phyloP scores from a whole-genome alignment of 92 coral and sea anemone species.

The Scolanthus callimorphus region DNA sequence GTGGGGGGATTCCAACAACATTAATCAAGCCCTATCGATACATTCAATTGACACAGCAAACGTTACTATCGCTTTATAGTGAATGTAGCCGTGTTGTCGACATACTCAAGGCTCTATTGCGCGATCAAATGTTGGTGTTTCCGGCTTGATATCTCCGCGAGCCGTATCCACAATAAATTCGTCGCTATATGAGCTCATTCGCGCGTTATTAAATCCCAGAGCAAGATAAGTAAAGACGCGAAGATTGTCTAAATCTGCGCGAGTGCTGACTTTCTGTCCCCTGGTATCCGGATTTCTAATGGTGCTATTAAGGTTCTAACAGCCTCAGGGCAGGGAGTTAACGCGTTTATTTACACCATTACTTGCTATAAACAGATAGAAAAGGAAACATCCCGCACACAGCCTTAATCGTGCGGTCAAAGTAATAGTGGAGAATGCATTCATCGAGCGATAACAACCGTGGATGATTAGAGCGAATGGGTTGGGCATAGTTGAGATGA shows the following conservation, averaged over 20 bases:
- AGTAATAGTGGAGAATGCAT: constrained; percentile 10
- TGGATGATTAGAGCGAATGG: constrained; percentile 22
- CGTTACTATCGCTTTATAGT: too few relatives aligned
- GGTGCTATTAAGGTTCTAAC: too few relatives aligned
- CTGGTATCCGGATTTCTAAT: too few relatives aligned
- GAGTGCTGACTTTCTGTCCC: not conserved
- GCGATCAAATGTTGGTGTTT: too few relatives aligned
- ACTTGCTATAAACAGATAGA: constrained; percentile 23
- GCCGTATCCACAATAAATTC: constrained; percentile 17
- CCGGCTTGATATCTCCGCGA: constrained; percentile 5
- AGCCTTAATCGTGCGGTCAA: constrained; percentile 10
- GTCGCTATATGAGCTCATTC: constrained; percentile 15
- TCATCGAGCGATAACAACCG: constrained; percentile 15
- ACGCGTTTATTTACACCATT: too few relatives aligned
- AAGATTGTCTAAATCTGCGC: not conserved
- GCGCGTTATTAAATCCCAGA: constrained; percentile 27
- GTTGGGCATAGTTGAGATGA: constrained; percentile 21
- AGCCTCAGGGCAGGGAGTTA: too few relatives aligned
- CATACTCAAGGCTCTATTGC: too few relatives aligned
- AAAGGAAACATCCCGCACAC: constrained; percentile 30
- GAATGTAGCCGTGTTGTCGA: too few relatives aligned
- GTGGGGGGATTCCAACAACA: too few relatives aligned
- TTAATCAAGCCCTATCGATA: too few relatives aligned
- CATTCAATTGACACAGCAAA: too few relatives aligned
- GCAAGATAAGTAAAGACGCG: constrained; percentile 8